Evolutionary conservation across 2,797 vertebrate genomes (phyloP).

Genomic region (Erpetoichthys calabaricus): DNA sequence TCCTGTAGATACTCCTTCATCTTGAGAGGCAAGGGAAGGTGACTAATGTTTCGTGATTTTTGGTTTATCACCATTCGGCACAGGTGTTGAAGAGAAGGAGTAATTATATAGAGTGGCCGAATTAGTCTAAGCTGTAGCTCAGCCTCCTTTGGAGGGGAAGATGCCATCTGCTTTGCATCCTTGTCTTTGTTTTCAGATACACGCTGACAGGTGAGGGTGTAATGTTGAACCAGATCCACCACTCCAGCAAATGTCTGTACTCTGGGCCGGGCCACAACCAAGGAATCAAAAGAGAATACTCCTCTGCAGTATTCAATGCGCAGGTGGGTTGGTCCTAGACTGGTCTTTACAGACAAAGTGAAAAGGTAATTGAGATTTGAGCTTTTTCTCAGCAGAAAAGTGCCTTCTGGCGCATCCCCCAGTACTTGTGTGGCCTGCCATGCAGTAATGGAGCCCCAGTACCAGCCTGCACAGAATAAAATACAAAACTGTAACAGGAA

Average conservation of each 20-base stretch:
- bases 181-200: neutral
- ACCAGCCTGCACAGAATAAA: constrained; percentile 23
- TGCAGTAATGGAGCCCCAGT: constrained; percentile 27
- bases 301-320: constrained; percentile 22
- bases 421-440: constrained; percentile 24
- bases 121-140: constrained; percentile 25
- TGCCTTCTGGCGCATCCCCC: constrained; percentile 19
- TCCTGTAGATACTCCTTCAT: constrained; percentile 25
- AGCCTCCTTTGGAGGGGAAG: constrained; percentile 7
- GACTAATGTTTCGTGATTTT: constrained; percentile 12
- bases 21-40: constrained; percentile 21
- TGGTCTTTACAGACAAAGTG: constrained; percentile 28
- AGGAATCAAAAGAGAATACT: constrained; percentile 27
- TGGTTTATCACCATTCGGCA: constrained; percentile 26
- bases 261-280: constrained; percentile 22
- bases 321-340: constrained; percentile 28
- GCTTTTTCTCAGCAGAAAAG: constrained; percentile 28
- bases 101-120: constrained; percentile 15
- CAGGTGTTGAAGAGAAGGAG: constrained; percentile 26
- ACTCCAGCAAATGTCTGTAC: constrained; percentile 23
- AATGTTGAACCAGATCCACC: constrained; percentile 28
- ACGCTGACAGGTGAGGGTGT: constrained; percentile 16
- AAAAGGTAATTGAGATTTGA: constrained; percentile 25
- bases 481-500: neutral
- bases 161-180: neutral